A percentile compares a stretch with the other conserved stretches of the same genome.
Evolutionary conservation across 2,888 invertebrate species (phyloP).

Genomic region (Parnassius mnemosyne): DNA sequence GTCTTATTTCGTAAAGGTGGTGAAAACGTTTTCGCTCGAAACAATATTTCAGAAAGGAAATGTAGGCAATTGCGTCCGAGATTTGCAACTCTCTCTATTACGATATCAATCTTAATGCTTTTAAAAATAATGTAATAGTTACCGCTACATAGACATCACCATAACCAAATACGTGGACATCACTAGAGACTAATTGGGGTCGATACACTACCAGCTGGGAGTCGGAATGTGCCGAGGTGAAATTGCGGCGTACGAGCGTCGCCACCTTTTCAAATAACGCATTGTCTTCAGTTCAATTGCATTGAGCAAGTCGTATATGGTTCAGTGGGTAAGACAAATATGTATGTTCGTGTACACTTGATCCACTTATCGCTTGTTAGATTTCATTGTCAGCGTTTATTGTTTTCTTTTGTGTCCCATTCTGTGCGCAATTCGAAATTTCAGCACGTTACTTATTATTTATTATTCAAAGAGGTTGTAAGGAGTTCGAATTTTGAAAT

Average conservation of each 20-base stretch:
- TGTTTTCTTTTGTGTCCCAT: conserved; percentile 2
- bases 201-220: conserved; percentile 37
- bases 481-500: too few relatives aligned
- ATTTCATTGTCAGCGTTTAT: conserved; percentile 10
- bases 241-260: conserved; percentile 38
- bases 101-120: too few relatives aligned
- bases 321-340: conserved; percentile 23
- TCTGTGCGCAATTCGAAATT: background rate
- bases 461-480: too few relatives aligned
- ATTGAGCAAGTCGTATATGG: conserved; percentile 7
- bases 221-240: conserved; percentile 45
- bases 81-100: too few relatives aligned
- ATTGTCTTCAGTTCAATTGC: conserved; percentile 12
- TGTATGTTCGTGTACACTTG: conserved; percentile 8
- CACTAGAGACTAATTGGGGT: conserved; percentile 39
- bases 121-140: too few relatives aligned
- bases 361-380: conserved; percentile 18
- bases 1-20: too few relatives aligned
- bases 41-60: too few relatives aligned
- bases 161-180: conserved; percentile 19
- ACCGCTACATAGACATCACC: too few relatives aligned
- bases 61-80: too few relatives aligned
- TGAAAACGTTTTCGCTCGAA: too few relatives aligned
- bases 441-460: background rate
- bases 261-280: conserved; percentile 30